Evolutionary conservation across 2,113 vertebrate genomes (phyloP).

Genomic region (Porphyrio hochstetteri): DNA sequence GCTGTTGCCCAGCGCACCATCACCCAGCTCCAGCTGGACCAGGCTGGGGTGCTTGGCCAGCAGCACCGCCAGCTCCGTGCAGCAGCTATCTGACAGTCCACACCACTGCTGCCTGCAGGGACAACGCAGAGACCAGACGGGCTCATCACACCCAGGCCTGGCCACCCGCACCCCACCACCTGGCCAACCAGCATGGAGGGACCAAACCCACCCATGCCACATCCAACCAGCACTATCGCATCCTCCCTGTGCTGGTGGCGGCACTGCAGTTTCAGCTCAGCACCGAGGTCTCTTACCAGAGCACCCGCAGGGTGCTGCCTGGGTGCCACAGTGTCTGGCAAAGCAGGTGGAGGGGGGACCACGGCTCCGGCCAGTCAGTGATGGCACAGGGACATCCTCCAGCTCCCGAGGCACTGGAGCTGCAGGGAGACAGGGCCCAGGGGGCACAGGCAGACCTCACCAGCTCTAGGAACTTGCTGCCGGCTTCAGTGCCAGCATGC

Average conservation of each 20-base stretch:
- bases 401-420: rapidly evolving
- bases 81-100: neutral
- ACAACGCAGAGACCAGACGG: rapidly evolving
- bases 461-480: rapidly evolving
- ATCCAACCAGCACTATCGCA: neutral
- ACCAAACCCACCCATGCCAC: too few species aligned
- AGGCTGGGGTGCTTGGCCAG: neutral
- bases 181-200: neutral
- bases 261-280: rapidly evolving
- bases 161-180: too few species aligned
- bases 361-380: rapidly evolving
- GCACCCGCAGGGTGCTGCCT: neutral
- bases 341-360: neutral
- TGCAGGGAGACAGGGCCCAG: neutral
- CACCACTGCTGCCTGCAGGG: slow-evolving; percentile 19
- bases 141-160: neutral
- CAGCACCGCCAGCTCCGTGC: neutral
- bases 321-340: neutral
- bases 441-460: neutral
- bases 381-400: rapidly evolving
- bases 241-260: rapidly evolving
- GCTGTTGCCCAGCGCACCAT: neutral
- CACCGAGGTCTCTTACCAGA: neutral
- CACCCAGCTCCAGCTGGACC: neutral
- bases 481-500: rapidly evolving